Base-by-base conservation (phyloP, 2,113 vertebrate species). In the Clarias magur region DNA sequence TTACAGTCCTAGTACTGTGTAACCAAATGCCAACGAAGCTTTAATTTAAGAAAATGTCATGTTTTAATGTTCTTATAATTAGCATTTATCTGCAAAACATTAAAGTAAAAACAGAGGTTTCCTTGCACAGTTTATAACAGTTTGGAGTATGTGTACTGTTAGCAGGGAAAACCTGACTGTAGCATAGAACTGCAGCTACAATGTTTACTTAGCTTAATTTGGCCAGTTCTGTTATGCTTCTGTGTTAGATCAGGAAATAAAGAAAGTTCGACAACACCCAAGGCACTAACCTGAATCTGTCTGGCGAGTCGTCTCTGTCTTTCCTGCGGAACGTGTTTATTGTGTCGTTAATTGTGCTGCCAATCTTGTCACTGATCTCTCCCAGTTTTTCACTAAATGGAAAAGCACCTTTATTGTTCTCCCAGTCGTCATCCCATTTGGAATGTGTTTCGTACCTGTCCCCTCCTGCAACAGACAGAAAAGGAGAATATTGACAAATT, bases 351-450 rank as follows among this genome's bases (percentile, higher is more conserved):
- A 99, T 99, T 27, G 97, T 99, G 93, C 95, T 99, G 91, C 98
- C 97, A n/a, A 99, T 99, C 94, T 99, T 99, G 93, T 97, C 97
- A 0, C 97, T 96, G 87, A 99, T 97, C 91, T 99, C 98, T 12
- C 97, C 98, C 90, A 99, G 91, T 92, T 98, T 99, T 91, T 99
- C 98, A 67, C 97, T 98, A 94, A 99, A 99, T 21, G 97, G 97
- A 91, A 99, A 99, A 34, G 94, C 89, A 8, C 97, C 93, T 93
- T 98, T 96, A 92, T 91, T 98, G 86, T 94, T 97, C 90, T 99
- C 98, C 97, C 97, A 99, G 83, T 99, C 98, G 13, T 99, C 97
- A 54, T 99, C 98, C 98, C 98, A 99, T 87, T 96, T 98, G 87
- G 95, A 95, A 86, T 94, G 95, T 86, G 93, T 94, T 89, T 98